Conservation (phyloP, 2,113 vertebrate species). For the Prietella phreatophila region DNA sequence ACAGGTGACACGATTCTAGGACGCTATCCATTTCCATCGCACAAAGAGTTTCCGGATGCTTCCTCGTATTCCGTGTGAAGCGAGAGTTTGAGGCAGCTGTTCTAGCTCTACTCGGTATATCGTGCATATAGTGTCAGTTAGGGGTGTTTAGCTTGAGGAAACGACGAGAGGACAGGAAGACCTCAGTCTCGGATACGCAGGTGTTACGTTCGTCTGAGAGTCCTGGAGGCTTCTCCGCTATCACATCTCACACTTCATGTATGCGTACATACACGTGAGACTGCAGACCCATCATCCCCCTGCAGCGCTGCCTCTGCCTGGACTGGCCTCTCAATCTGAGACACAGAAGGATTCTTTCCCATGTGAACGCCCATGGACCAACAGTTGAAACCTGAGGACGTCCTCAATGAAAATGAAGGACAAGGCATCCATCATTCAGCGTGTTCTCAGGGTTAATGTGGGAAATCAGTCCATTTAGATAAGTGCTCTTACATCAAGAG, state of each 20-base stretch:
- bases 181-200: conserved; percentile 11
- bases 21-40: conserved; percentile 22
- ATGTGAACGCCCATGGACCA: conserved; percentile 3
- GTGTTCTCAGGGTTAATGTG: neutral
- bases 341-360: conserved; percentile 21
- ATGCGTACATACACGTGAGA: conserved; percentile 17
- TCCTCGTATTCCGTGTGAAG: conserved; percentile 16
- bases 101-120: neutral
- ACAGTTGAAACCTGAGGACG: conserved; percentile 12
- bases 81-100: neutral
- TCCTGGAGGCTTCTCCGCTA: conserved; percentile 27
- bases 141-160: conserved; percentile 32
- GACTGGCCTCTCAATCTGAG: neutral
- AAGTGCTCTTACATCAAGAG: neutral
- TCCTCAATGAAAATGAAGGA: conserved; percentile 21
- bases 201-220: conserved; percentile 38
- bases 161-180: conserved; percentile 23
- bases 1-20: conserved; percentile 3
- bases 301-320: conserved; percentile 24
- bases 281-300: conserved; percentile 21
- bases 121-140: neutral
- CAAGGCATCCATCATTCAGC: conserved; percentile 2
- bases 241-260: conserved; percentile 20
- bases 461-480: neutral
- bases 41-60: conserved; percentile 1